phyloP scores from a whole-genome alignment of 2,797 vertebrate genomes.

The Pseudochirops corinnae region DNA sequence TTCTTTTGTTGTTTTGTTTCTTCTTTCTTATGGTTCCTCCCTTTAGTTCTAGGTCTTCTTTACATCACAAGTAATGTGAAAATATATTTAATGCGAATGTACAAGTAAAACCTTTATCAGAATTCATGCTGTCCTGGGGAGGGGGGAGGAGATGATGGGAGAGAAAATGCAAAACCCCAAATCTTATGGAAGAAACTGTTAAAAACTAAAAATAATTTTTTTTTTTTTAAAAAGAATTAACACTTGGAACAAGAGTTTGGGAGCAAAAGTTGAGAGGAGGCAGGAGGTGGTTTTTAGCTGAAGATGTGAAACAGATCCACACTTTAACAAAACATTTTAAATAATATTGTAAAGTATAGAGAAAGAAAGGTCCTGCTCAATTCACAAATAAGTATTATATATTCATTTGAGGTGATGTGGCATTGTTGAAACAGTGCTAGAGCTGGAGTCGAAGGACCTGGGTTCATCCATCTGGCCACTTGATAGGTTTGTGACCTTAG shows the following conservation, averaged over 20 bases:
- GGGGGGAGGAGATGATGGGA: too few relatives aligned
- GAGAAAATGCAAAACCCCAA: too few relatives aligned
- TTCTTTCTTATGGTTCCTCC: too few relatives aligned
- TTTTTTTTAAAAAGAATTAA: not conserved
- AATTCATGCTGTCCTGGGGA: too few relatives aligned
- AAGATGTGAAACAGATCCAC: not conserved
- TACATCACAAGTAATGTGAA: too few relatives aligned
- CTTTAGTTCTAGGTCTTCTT: too few relatives aligned
- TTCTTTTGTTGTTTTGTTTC: too few relatives aligned
- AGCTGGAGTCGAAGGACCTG: not conserved
- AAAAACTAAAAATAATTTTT: too few relatives aligned
- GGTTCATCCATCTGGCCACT: not conserved
- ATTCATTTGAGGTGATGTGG: not conserved
- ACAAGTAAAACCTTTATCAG: too few relatives aligned
- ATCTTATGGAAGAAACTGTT: too few relatives aligned
- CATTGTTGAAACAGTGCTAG: not conserved
- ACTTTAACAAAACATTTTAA: constrained; percentile 27
- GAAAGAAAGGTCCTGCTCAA: not conserved
- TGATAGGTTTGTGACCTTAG: not conserved
- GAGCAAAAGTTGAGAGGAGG: constrained; percentile 7
- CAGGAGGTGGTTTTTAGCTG: constrained; percentile 39
- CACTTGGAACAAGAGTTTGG: constrained; percentile 41
- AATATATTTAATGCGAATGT: too few relatives aligned
- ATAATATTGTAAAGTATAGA: not conserved
- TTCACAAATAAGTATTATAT: constrained; percentile 7